Percentiles rank a stretch among this genome's conserved stretches.
Evolutionary conservation across 2,797 vertebrate genomes (phyloP).

Genomic region (Catharus ustulatus): DNA sequence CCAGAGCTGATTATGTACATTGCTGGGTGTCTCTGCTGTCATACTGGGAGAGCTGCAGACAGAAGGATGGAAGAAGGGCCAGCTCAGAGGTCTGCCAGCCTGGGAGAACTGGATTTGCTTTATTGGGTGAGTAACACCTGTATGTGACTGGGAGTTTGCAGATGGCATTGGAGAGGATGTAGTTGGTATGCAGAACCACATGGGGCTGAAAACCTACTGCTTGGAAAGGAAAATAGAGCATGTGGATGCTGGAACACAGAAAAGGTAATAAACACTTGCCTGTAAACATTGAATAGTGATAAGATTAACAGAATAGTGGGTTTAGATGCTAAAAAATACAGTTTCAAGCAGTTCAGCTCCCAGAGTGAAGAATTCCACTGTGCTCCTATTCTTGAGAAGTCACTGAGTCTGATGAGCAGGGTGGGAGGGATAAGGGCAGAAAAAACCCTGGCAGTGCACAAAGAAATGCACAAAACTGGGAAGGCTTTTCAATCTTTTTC

Average conservation of each 20-base stretch:
- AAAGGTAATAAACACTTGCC: not conserved
- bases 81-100: not conserved
- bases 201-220: not conserved
- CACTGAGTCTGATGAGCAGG: not conserved
- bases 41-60: not conserved
- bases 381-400: not conserved
- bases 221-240: not conserved
- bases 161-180: not conserved
- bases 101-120: not conserved
- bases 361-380: not conserved
- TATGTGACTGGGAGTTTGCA: not conserved
- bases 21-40: not conserved
- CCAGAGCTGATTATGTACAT: not conserved
- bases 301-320: not conserved
- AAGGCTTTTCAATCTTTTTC: not conserved
- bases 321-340: not conserved
- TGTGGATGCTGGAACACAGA: not conserved
- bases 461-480: not conserved
- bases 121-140: not conserved
- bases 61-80: not conserved
- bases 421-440: not conserved
- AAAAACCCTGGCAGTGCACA: not conserved
- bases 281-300: not conserved
- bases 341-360: not conserved
- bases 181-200: not conserved